These are phyloP conservation scores for Drosophila cardini DNA, from an alignment of 1,140 invertebrate species.

Conservation along the genomic window DNA sequence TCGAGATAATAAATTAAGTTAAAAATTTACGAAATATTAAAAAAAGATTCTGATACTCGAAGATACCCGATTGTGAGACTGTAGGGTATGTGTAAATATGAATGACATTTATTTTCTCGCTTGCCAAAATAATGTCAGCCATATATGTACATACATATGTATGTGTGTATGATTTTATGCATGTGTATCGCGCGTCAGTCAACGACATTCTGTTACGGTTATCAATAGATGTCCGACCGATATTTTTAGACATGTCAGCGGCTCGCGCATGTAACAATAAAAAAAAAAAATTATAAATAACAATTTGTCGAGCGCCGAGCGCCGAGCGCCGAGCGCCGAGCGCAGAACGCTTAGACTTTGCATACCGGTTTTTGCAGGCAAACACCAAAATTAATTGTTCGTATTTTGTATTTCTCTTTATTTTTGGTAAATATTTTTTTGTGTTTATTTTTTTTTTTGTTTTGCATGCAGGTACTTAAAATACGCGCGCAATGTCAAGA, in stretches of 20 bases:
- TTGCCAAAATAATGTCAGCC: slow-evolving; percentile 49
- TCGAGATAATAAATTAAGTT: too few species aligned
- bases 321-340: slow-evolving; percentile 15
- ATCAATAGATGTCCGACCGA: slow-evolving; percentile 65
- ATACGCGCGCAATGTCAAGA: slow-evolving; percentile 70
- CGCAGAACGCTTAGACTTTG: slow-evolving; percentile 1
- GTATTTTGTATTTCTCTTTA: slow-evolving; percentile 13
- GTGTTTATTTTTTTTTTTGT: slow-evolving; percentile 13
- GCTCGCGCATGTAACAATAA: slow-evolving; percentile 60
- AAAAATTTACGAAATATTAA: too few species aligned
- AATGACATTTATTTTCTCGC: slow-evolving; percentile 26
- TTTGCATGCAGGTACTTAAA: slow-evolving; percentile 30
- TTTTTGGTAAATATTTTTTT: slow-evolving; percentile 15
- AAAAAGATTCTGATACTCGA: too few species aligned
- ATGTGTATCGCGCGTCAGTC: slow-evolving; percentile 31
- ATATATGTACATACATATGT: too few species aligned
- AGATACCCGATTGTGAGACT: background rate
- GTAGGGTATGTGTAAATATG: slow-evolving; percentile 13
- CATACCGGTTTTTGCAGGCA: slow-evolving; percentile 57
- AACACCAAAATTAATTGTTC: slow-evolving; percentile 33
- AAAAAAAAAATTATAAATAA: slow-evolving; percentile 55
- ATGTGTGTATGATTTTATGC: slow-evolving; percentile 1
- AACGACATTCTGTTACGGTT: slow-evolving; percentile 58
- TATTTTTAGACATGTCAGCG: slow-evolving; percentile 69
- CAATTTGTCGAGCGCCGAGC: slow-evolving; percentile 35